Base-by-base conservation (phyloP, 2,797 vertebrate species). In the Peromyscus attwateri region DNA sequence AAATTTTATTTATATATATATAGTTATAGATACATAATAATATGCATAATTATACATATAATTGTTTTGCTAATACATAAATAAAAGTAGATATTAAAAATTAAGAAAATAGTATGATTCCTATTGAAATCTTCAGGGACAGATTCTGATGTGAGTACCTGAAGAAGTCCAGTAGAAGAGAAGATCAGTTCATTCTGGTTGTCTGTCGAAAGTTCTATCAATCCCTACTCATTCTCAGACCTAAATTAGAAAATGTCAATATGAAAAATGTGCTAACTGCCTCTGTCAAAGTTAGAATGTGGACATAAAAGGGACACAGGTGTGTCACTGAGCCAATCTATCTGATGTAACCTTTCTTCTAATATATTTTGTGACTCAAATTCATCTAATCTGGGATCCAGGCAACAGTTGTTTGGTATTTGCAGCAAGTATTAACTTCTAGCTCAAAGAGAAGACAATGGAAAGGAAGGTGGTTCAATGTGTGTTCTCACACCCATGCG, bases 151-250 rank as follows among this genome's bases (percentile, higher is more conserved):
- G 0, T 79, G 40, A 31, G 13, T 23, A 31, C 40, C 29, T 84
- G 52, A 92, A 66, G 34, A 3, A 85, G 16, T 3, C 14, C 11
- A 31, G 31, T 16, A 34, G 34, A 40, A 62, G 25, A 85, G 4
- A 25, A 92, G 55, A 62, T 70, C 7, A 25, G 34, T 37, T 95
- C 52, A 62, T 17, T 79, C 52, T 62, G 37, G 40, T n/a, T 76
- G 12, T 84, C 43, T 62, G 17, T 55, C 43, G 11, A 70, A 75
- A 79, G 31, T 40, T 89, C 16, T 40, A 66, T 27, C 29, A n/a
- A 71, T 19, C 13, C 1, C 0, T 10, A 17, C 8, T 2, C 19
- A 13, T 66, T 7, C 3, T 5, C 3, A 31, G 21, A 0, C 3
- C 21, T 73, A 27, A 68, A 34, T 92, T 46, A 90, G 19, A 76